Evolutionary conservation across 2,888 invertebrate genomes (phyloP).

Genomic region (Agrotis clavis): DNA sequence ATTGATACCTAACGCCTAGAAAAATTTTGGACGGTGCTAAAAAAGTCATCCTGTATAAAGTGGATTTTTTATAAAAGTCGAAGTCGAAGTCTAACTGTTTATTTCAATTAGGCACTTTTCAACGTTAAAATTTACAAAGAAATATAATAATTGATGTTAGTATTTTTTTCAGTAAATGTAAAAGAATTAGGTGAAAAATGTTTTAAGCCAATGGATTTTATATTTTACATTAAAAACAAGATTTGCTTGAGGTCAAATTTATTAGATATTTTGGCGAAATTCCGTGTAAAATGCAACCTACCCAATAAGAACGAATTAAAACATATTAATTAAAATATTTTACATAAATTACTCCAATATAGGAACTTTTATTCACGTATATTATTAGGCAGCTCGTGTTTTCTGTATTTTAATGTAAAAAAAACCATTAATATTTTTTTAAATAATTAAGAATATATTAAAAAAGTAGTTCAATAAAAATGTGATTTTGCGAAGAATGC

Average conservation of each 20-base stretch:
- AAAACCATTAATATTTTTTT: neutral
- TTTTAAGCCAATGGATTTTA: too few relatives aligned
- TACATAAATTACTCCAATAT: too few relatives aligned
- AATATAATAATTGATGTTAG: neutral
- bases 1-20: too few relatives aligned
- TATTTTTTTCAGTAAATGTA: too few relatives aligned
- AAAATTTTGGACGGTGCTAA: too few relatives aligned
- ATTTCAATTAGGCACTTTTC: too few relatives aligned
- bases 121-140: neutral
- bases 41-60: too few relatives aligned
- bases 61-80: too few relatives aligned
- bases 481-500: conserved; percentile 21
- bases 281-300: neutral
- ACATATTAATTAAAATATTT: neutral
- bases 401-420: conserved; percentile 1
- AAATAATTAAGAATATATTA: conserved; percentile 5
- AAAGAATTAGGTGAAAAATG: too few relatives aligned
- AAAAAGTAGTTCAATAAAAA: conserved; percentile 30
- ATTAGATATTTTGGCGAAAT: neutral
- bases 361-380: neutral
- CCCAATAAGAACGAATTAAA: neutral
- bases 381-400: neutral
- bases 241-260: neutral
- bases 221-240: neutral
- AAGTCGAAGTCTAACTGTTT: too few relatives aligned